Base-by-base conservation (phyloP, 1,140 invertebrate species). In the Ephestia elutella region DNA sequence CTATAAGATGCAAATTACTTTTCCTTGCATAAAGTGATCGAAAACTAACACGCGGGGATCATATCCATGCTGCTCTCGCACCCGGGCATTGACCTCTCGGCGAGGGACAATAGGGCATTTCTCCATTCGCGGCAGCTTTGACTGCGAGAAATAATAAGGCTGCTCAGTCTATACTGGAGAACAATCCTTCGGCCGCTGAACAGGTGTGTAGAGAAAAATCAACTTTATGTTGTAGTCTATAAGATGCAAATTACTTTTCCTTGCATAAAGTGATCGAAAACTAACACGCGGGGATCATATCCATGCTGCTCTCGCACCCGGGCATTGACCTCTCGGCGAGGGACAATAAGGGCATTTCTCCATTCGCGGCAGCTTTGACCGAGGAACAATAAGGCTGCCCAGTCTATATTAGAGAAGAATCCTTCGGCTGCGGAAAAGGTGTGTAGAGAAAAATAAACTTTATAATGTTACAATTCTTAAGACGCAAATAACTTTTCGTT, bases 381-480 rank as follows among this genome's bases (percentile, higher is more conserved):
- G 2, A 92, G 95, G 50, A 98, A 98, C 78, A 97, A 98, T 78
- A 96, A 96, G 78, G 97, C 97, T 0, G 98, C 97, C 0, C 93
- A 97, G 83, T 92, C 94, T 0, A 98, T 99, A 72, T 84, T 99
- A 0, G 93, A 95, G 68, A 92, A 95, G 71, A 91, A 98, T 68
- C 97, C 97, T 5, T 93, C 92, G 25, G 97, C 97, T 35, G 97
- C 97, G 5, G 97, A 99, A 89, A 97, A 98, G 89, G 95, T 96
- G 35, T 30, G 44, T 55, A 11, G 1, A 18, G 56, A 25, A 25
- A 11, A 32, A 11, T 32, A 5, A 10, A 32, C 11, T 10, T 10
- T 3, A 28, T 65, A 90, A 92, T 28, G 8, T 5, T 28, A 28
- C 25, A 28, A 8, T 3, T 8, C n/a, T n/a, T n/a, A n/a, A n/a